Conservation (phyloP, 2,797 vertebrate genomes). For the Hydrophis major region DNA sequence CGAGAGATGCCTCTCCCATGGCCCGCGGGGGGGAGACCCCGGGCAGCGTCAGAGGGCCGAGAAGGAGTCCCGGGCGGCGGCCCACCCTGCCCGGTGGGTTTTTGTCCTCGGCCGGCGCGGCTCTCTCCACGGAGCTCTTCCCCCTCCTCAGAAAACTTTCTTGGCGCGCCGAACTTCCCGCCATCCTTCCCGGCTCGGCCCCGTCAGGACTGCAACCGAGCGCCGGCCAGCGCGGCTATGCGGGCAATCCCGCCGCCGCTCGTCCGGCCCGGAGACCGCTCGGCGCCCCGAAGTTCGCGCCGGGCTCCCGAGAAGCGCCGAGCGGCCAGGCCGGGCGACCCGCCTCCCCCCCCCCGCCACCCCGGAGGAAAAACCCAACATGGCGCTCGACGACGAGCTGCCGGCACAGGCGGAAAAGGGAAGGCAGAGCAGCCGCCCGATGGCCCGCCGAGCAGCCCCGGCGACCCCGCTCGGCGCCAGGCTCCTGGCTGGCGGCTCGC, state of each 20-base stretch:
- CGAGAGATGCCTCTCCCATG: neutral
- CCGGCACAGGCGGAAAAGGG: neutral
- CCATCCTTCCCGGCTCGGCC: neutral
- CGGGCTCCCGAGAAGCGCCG: neutral
- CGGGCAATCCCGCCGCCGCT: neutral
- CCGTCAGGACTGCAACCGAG: neutral
- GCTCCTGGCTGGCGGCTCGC: slow-evolving; percentile 3
- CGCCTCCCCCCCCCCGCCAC: too few relatives aligned
- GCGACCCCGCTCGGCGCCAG: neutral
- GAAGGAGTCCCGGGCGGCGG: neutral
- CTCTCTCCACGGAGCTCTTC: neutral
- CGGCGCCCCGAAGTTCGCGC: neutral
- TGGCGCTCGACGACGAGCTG: neutral
- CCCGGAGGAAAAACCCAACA: neutral
- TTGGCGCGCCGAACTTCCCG: neutral
- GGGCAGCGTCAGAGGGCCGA: neutral
- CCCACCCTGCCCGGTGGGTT: neutral
- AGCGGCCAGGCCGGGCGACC: neutral
- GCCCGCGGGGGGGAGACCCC: neutral
- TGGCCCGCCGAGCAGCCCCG: neutral
- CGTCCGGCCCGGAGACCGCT: neutral
- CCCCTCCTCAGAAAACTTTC: neutral
- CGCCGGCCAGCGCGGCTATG: too few relatives aligned
- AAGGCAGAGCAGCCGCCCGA: neutral
- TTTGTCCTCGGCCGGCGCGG: neutral